Percentiles rank a stretch among this genome's conserved stretches.
These are phyloP conservation scores for Melipona quadrifasciata DNA, from an alignment of 1,140 invertebrate genomes.

Conservation along the genomic window DNA sequence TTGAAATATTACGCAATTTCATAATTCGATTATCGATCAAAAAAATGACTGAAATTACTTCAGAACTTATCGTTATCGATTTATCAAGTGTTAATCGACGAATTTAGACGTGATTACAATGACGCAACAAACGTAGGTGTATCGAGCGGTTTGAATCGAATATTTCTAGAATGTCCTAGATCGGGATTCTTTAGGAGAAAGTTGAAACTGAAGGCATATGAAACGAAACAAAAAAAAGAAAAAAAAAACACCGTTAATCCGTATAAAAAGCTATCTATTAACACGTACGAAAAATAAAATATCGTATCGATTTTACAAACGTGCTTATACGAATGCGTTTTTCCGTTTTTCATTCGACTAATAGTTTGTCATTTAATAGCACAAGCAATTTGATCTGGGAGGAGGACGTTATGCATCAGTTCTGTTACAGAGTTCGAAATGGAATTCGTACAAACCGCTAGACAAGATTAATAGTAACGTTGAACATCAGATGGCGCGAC, in stretches of 20 bases:
- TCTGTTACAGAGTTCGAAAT: neutral
- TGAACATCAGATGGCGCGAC: conserved; percentile 71
- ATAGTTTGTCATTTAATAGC: neutral
- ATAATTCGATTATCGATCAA: conserved; percentile 27
- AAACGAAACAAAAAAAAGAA: too few relatives aligned
- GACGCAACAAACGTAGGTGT: neutral
- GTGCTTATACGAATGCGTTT: too few relatives aligned
- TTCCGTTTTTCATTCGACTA: too few relatives aligned
- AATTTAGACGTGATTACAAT: neutral
- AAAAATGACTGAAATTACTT: neutral
- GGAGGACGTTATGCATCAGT: neutral
- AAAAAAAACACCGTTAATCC: neutral
- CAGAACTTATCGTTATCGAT: neutral
- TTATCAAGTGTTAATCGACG: conserved; percentile 11
- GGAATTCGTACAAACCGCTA: conserved; percentile 30
- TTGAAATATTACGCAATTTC: neutral
- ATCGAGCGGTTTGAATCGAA: neutral
- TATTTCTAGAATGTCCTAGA: neutral
- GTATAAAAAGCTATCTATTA: too few relatives aligned
- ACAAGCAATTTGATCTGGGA: neutral
- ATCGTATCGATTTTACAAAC: too few relatives aligned
- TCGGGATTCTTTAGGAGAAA: neutral
- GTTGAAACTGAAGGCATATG: neutral
- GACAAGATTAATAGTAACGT: conserved; percentile 12
- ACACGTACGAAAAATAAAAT: too few relatives aligned